Percentiles rank a stretch among this genome's conserved stretches.
Evolutionary conservation across 1,140 invertebrate genomes (phyloP).

Genomic region (Leptonema lineaticorne): DNA sequence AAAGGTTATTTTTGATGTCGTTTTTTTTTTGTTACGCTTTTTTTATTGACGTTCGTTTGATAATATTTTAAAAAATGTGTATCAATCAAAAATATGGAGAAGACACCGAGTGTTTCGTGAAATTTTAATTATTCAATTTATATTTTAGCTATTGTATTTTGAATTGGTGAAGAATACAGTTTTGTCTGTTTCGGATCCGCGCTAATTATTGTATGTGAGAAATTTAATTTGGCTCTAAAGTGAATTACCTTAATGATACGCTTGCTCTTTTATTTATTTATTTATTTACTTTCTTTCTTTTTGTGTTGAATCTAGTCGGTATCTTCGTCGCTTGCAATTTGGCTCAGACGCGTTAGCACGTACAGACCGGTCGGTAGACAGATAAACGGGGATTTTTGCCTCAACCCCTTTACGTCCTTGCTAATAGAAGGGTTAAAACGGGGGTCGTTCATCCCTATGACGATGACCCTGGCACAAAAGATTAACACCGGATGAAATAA

Average conservation of each 20-base stretch:
- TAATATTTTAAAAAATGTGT: no score
- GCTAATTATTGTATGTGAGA: no score
- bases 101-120: no score
- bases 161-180: no score
- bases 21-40: no score
- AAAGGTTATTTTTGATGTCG: no score
- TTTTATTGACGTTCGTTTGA: no score
- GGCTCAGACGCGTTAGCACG: neutral
- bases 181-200: no score
- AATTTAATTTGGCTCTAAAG: neutral
- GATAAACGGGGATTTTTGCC: slow-evolving; percentile 15
- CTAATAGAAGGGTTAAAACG: slow-evolving; percentile 12
- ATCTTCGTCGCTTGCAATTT: neutral
- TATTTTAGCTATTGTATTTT: no score
- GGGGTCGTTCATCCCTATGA: slow-evolving; percentile 9
- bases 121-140: no score
- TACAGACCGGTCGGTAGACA: slow-evolving; percentile 1
- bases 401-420: neutral
- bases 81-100: no score
- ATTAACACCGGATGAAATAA: slow-evolving; percentile 5
- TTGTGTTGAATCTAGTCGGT: neutral
- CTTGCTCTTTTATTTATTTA: neutral
- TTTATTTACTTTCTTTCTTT: neutral
- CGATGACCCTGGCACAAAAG: slow-evolving; percentile 10
- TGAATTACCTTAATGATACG: neutral